Evolutionary conservation across 2,888 invertebrate species (phyloP).

Genomic region (Chydorus sphaericus): DNA sequence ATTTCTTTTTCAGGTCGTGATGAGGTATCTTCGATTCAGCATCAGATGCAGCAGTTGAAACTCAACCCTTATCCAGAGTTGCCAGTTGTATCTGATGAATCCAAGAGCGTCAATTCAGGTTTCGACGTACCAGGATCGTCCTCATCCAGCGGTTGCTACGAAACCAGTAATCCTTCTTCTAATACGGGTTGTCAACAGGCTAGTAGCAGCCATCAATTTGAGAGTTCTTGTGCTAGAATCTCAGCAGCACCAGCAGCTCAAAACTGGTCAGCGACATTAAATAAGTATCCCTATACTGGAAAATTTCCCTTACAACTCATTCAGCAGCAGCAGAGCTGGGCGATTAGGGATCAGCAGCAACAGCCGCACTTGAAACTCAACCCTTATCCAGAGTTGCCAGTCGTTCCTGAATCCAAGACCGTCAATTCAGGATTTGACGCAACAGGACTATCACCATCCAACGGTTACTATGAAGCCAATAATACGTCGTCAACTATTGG

Average conservation of each 20-base stretch:
- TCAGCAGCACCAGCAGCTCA: not conserved
- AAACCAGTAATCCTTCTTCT: too few species aligned
- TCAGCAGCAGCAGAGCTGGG: not conserved
- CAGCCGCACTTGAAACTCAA: slow-evolving; percentile 24
- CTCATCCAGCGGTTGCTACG: too few species aligned
- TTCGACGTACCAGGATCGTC: not conserved
- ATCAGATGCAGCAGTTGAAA: slow-evolving; percentile 23
- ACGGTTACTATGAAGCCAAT: too few species aligned
- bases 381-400: slow-evolving; percentile 21
- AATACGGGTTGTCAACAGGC: too few species aligned
- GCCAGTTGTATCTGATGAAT: slow-evolving; percentile 12
- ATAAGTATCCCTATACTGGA: not conserved
- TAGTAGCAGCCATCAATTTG: not conserved
- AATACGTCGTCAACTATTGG: too few species aligned
- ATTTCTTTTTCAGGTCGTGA: slow-evolving; percentile 16
- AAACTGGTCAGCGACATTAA: not conserved
- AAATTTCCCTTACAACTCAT: not conserved
- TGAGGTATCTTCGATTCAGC: slow-evolving; percentile 25
- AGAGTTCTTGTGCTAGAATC: too few species aligned
- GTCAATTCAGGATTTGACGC: too few species aligned
- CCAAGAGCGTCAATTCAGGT: too few species aligned
- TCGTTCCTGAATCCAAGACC: not conserved
- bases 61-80: slow-evolving; percentile 22
- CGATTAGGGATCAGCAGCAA: slow-evolving; percentile 20
- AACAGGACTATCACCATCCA: too few species aligned